Conservation (phyloP, 2,888 invertebrate species). For the Tethea ocularis region DNA sequence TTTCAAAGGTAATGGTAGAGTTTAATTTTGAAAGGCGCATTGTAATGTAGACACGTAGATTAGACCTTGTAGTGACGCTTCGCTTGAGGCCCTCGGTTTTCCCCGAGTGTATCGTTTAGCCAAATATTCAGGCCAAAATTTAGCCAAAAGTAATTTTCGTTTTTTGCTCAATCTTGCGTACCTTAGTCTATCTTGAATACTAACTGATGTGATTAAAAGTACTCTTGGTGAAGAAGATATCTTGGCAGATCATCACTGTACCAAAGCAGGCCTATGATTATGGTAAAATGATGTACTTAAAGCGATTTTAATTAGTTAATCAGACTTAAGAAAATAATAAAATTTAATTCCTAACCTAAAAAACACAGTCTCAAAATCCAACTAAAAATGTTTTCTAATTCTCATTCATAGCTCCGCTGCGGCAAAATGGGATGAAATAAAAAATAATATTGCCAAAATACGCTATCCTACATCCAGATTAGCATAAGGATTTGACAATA, state of each 20-base stretch:
- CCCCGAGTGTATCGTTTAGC: constrained; percentile 67
- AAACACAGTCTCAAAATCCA: not conserved
- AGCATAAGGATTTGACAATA: constrained; percentile 79
- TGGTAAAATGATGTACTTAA: not conserved
- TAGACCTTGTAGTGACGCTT: constrained; percentile 77
- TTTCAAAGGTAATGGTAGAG: constrained; percentile 40
- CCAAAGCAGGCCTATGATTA: not conserved
- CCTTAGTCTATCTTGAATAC: constrained; percentile 13
- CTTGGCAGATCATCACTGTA: not conserved
- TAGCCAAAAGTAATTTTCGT: constrained; percentile 53
- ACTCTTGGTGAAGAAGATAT: no score
- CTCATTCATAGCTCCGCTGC: constrained; percentile 14
- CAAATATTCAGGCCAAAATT: constrained; percentile 72
- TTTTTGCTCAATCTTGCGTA: constrained; percentile 57
- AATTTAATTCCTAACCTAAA: not conserved
- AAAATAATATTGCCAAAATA: constrained; percentile 39
- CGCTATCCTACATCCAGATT: constrained; percentile 45
- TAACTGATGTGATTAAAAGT: not conserved
- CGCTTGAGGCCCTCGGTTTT: constrained; percentile 77
- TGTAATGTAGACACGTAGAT: constrained; percentile 73
- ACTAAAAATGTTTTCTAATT: not conserved
- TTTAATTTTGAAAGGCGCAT: constrained; percentile 60
- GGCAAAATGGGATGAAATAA: constrained; percentile 20
- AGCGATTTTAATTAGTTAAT: not conserved
- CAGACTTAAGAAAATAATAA: not conserved